Conservation (phyloP, 2,113 vertebrate genomes). For the Corythornis cristatus region DNA sequence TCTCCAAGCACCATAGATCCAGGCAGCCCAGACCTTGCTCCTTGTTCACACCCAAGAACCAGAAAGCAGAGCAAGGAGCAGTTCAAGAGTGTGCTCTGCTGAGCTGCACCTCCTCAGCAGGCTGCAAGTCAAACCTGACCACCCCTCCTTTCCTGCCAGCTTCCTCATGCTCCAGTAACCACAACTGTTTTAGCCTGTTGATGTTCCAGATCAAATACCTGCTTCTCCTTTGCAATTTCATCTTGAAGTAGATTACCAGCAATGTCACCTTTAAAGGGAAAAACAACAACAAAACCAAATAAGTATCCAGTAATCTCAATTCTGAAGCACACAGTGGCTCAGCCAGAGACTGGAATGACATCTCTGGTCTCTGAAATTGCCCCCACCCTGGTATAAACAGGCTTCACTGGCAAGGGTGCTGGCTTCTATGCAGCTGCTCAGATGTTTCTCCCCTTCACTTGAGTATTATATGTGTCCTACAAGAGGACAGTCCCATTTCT, state of each 20-base stretch:
- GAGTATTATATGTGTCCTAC: background rate
- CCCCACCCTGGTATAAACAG: rapidly evolving
- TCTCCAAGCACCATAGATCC: background rate
- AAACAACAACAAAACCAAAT: background rate
- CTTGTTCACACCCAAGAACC: background rate
- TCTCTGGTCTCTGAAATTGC: background rate
- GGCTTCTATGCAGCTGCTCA: background rate
- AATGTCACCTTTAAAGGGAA: conserved; percentile 77
- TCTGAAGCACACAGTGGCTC: background rate
- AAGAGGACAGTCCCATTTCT: background rate
- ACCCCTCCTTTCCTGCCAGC: background rate
- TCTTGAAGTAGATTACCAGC: conserved; percentile 80
- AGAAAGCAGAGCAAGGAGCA: background rate
- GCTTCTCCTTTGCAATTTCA: conserved; percentile 84
- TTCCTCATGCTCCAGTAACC: background rate
- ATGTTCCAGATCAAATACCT: conserved; percentile 75
- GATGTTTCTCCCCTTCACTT: background rate
- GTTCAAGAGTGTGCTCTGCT: background rate
- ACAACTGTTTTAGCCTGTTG: background rate
- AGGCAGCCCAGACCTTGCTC: background rate
- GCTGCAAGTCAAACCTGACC: background rate
- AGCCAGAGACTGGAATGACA: background rate
- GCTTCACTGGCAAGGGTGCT: rapidly evolving
- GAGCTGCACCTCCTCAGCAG: background rate
- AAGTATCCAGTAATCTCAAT: background rate